Evolutionary conservation across 30 jellyfish, hydroid and myxozoan species (phyloP).

Genomic region (Haliclystus octoradiatus): DNA sequence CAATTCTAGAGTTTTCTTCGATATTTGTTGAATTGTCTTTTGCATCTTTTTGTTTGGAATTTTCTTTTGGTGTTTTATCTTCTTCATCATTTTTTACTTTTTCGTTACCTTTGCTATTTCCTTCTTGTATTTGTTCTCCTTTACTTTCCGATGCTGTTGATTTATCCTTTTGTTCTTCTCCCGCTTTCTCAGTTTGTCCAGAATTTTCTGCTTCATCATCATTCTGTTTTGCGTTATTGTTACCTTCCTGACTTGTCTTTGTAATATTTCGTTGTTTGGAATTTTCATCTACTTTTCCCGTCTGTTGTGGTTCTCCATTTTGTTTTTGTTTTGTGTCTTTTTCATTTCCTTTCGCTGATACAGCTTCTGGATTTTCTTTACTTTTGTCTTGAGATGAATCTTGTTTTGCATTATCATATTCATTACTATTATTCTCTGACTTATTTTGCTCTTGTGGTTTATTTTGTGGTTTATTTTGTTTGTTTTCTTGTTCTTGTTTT

Average conservation of each 20-base stretch:
- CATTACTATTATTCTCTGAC: background rate
- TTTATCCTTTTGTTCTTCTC: background rate
- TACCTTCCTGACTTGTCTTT: conserved; percentile 5
- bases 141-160: background rate
- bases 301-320: background rate
- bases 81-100: background rate
- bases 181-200: background rate
- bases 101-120: background rate
- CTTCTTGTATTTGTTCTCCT: background rate
- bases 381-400: background rate
- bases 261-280: background rate
- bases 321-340: background rate
- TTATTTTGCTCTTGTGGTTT: background rate
- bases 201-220: background rate
- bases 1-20: conserved; percentile 75
- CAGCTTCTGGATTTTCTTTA: background rate
- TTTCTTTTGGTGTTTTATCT: background rate
- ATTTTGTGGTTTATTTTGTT: background rate
- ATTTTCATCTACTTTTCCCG: background rate
- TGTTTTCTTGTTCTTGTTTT: too few species aligned
- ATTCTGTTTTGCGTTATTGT: background rate
- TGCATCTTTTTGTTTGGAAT: background rate
- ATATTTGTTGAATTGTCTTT: conserved; percentile 20
- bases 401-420: conserved; percentile 4
- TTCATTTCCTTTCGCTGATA: conserved; percentile 1